phyloP scores from a whole-genome alignment of 2,113 vertebrate species.

The Poeciliopsis turrubarensis region DNA sequence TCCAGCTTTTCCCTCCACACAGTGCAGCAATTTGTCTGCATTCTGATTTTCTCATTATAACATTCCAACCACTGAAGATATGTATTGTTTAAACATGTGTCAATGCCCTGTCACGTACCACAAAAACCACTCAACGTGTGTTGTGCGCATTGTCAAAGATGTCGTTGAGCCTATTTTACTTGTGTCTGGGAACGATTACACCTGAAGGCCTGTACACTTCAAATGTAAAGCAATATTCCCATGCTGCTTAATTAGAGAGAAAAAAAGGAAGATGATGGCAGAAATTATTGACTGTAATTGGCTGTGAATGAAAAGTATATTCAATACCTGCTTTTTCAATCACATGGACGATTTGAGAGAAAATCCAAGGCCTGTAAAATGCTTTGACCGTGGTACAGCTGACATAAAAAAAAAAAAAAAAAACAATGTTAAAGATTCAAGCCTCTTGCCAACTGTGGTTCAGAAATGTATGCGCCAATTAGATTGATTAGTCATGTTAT shows the following conservation, averaged over 20 bases:
- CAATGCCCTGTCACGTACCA: conserved; percentile 4
- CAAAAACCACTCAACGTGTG: conserved; percentile 4
- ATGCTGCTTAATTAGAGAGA: neutral
- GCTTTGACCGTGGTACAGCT: conserved; percentile 2
- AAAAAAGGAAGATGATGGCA: conserved; percentile 10
- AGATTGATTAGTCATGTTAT: neutral
- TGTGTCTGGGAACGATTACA: conserved; percentile 50
- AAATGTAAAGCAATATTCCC: conserved; percentile 50
- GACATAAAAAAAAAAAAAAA: conserved; percentile 5
- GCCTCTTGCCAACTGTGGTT: neutral
- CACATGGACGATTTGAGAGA: conserved; percentile 11
- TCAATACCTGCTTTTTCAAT: conserved; percentile 28
- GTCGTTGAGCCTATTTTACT: conserved; percentile 29
- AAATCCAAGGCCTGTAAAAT: neutral
- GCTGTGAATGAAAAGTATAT: conserved; percentile 6
- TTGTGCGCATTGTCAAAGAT: conserved; percentile 20
- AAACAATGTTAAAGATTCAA: conserved; percentile 2
- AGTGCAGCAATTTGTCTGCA: conserved; percentile 25
- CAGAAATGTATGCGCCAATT: neutral
- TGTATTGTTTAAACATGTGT: conserved; percentile 20
- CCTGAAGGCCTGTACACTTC: conserved; percentile 19
- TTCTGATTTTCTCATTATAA: conserved; percentile 36
- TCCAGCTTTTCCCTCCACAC: conserved; percentile 1
- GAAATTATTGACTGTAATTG: conserved; percentile 23
- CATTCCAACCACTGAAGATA: conserved; percentile 21